Conservation (phyloP, 2,888 invertebrate species). For the Dynastes tityus region DNA sequence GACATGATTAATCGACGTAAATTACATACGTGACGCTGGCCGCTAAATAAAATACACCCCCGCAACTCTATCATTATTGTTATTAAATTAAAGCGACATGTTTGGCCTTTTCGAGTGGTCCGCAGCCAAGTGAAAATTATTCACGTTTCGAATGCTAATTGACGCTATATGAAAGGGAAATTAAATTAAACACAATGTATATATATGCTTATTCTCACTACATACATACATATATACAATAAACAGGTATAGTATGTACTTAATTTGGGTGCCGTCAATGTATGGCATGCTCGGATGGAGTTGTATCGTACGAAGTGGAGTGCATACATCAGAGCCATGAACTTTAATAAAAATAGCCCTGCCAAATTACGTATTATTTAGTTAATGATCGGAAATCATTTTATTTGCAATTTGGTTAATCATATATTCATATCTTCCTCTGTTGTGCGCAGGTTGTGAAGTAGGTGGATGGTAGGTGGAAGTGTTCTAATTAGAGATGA, state of each 20-base stretch:
- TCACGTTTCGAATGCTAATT: conserved; percentile 41
- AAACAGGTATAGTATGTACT: no score
- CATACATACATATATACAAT: no score
- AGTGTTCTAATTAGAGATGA: no score
- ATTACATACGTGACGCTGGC: conserved; percentile 37
- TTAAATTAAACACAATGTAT: conserved; percentile 36
- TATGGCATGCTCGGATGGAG: no score
- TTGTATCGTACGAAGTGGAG: no score
- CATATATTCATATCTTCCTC: not conserved
- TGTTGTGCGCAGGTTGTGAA: no score
- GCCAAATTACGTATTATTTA: conserved; percentile 14
- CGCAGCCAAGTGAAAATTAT: conserved; percentile 43
- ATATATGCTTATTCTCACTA: not conserved
- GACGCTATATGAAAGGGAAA: conserved; percentile 41
- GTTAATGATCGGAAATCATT: conserved; percentile 26
- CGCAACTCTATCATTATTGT: conserved; percentile 40
- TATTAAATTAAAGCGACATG: conserved; percentile 48
- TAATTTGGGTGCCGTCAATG: no score
- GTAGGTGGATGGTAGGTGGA: no score
- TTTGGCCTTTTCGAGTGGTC: conserved; percentile 37
- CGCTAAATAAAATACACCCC: conserved; percentile 22
- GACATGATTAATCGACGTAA: conserved; percentile 47
- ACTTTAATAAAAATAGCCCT: not conserved
- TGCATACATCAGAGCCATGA: no score
- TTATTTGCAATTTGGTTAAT: not conserved